A percentile compares a stretch with the other conserved stretches of the same genome.
Conservation (phyloP, 1,140 invertebrate genomes). For the Brachionus calyciflorus region DNA sequence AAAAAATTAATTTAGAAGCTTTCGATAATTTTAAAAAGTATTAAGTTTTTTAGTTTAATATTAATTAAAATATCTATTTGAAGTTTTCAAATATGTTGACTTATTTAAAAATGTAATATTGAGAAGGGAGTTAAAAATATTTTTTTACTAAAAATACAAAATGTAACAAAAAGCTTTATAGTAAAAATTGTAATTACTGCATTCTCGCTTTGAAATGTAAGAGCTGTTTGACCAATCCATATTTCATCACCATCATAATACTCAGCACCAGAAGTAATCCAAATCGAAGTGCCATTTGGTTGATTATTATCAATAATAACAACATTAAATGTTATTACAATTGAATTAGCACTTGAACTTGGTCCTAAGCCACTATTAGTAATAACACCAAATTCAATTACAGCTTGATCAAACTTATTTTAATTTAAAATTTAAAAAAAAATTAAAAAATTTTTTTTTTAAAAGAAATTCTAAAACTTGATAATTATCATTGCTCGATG, state of each 20-base stretch:
- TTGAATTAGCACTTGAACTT: conserved; percentile 43
- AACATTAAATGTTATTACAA: conserved; percentile 57
- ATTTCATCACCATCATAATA: conserved; percentile 60
- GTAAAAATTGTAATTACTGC: neutral
- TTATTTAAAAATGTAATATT: too few relatives aligned
- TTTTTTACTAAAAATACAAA: neutral
- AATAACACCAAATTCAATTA: conserved; percentile 59
- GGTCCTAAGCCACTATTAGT: conserved; percentile 50
- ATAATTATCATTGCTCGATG: conserved; percentile 38
- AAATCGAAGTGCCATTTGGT: conserved; percentile 52
- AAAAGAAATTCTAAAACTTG: conserved; percentile 35
- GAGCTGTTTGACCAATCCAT: conserved; percentile 60
- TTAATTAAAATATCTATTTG: too few relatives aligned
- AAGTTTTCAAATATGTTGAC: too few relatives aligned
- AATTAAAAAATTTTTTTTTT: neutral
- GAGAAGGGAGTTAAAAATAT: too few relatives aligned
- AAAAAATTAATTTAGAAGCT: too few relatives aligned
- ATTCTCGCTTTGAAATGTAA: conserved; percentile 42
- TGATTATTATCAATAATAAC: conserved; percentile 56
- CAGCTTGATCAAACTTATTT: conserved; percentile 59
- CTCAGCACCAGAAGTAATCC: conserved; percentile 62
- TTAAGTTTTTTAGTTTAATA: too few relatives aligned
- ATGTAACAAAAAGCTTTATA: too few relatives aligned
- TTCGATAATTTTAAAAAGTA: too few relatives aligned
- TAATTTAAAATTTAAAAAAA: conserved; percentile 38